phyloP scores from a whole-genome alignment of 1,140 invertebrate genomes.

The Meloidogyne exigua region DNA sequence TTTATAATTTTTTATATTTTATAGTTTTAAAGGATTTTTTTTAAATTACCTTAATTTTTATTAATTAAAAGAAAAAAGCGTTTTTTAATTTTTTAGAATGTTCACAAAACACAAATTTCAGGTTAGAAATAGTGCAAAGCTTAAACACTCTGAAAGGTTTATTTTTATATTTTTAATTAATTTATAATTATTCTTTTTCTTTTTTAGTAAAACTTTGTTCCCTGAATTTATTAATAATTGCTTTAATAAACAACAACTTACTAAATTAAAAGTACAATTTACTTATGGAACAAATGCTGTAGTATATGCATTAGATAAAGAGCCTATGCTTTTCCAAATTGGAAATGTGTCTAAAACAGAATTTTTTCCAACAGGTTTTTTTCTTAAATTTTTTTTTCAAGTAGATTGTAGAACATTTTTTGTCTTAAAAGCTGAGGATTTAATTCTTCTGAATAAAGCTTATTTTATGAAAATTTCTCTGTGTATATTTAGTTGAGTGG shows the following conservation, averaged over 20 bases:
- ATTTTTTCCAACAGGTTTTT: slow-evolving; percentile 20
- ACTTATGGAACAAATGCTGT: neutral
- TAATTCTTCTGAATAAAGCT: neutral
- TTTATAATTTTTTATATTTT: no score
- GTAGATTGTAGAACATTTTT: no score
- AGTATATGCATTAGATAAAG: neutral
- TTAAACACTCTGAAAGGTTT: neutral
- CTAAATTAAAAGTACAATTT: neutral
- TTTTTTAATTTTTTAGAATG: neutral
- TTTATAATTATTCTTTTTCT: no score
- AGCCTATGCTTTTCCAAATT: slow-evolving; percentile 13
- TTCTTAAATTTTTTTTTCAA: no score
- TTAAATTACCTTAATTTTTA: no score
- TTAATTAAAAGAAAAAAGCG: neutral
- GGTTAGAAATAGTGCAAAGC: neutral
- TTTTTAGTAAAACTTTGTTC: slow-evolving; percentile 8
- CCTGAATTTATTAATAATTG: neutral
- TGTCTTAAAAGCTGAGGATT: no score
- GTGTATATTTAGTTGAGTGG: no score
- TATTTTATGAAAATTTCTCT: neutral
- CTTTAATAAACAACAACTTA: slow-evolving; percentile 21
- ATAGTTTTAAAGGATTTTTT: no score
- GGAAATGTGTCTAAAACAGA: no score
- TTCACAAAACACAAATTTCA: neutral
- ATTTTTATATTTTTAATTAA: neutral